A percentile compares a stretch with the other conserved stretches of the same genome.
Evolutionary conservation across 64 coral and sea anemone genomes (phyloP).

Genomic region (Porites australiensis): DNA sequence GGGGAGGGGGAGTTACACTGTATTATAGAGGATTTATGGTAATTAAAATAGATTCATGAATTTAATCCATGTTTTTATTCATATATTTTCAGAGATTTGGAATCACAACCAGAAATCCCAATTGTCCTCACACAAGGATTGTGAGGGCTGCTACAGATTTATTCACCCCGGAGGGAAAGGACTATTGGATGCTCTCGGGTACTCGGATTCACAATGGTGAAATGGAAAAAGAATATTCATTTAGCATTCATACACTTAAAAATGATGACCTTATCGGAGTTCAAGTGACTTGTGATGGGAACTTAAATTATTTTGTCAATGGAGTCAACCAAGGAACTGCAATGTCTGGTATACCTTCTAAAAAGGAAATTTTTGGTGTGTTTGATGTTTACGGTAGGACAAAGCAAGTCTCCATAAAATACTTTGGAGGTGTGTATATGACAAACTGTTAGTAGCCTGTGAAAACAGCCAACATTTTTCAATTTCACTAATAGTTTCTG

Average conservation of each 20-base stretch:
- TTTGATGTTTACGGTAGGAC: slow-evolving; percentile 99
- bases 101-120: slow-evolving; percentile 89
- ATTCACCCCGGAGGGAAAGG: slow-evolving; percentile 82
- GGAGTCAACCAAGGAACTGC: slow-evolving; percentile 84
- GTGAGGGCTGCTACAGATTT: slow-evolving; percentile 95
- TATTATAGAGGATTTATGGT: too few species aligned
- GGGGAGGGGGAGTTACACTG: too few species aligned
- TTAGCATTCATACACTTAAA: slow-evolving; percentile 93
- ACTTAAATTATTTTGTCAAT: slow-evolving; percentile 91
- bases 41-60: too few species aligned
- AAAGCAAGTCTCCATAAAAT: slow-evolving; percentile 94
- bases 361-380: slow-evolving; percentile 90
- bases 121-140: slow-evolving; percentile 76
- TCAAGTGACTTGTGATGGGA: slow-evolving; percentile 79
- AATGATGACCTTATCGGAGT: slow-evolving; percentile 83
- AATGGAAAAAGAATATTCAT: slow-evolving; percentile 90
- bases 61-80: not conserved
- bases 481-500: too few species aligned
- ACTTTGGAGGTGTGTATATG: slow-evolving; percentile 83
- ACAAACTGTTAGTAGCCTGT: too few species aligned
- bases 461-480: too few species aligned
- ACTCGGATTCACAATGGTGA: slow-evolving; percentile 92
- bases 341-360: slow-evolving; percentile 80
- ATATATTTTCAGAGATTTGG: slow-evolving; percentile 88
- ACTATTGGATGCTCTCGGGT: slow-evolving; percentile 97